phyloP scores from a whole-genome alignment of 2,888 invertebrate genomes.

The Erebia ligea region DNA sequence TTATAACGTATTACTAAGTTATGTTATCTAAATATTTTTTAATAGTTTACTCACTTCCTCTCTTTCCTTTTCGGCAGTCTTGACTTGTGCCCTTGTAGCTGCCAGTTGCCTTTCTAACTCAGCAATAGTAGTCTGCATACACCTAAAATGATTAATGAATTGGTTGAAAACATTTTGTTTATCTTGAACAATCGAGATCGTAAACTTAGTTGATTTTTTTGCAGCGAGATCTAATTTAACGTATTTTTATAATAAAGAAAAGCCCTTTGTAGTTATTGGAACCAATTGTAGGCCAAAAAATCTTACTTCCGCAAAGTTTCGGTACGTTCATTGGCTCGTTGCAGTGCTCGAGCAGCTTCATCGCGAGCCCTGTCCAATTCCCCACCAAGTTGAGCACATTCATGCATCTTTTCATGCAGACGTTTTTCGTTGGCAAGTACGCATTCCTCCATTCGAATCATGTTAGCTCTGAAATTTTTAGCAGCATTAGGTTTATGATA shows the following conservation, averaged over 20 bases:
- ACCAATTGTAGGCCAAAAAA: not conserved
- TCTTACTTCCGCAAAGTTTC: conserved; percentile 84
- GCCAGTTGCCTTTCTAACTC: conserved; percentile 87
- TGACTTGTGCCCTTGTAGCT: conserved; percentile 84
- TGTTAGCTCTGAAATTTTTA: conserved; percentile 58
- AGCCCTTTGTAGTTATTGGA: too few relatives aligned
- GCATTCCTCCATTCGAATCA: conserved; percentile 83
- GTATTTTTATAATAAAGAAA: too few relatives aligned
- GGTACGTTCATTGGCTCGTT: conserved; percentile 86
- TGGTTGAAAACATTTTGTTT: not conserved
- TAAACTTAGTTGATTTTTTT: too few relatives aligned
- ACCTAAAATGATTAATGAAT: conserved; percentile 50
- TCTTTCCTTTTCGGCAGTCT: conserved; percentile 86
- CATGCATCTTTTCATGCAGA: conserved; percentile 86
- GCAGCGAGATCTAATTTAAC: too few relatives aligned
- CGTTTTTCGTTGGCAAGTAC: conserved; percentile 84
- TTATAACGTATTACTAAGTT: too few relatives aligned
- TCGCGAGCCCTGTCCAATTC: conserved; percentile 86
- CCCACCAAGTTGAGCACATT: conserved; percentile 85
- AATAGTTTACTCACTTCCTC: conserved; percentile 77
- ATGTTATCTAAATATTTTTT: not conserved
- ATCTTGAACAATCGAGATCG: too few relatives aligned
- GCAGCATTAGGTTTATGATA: not conserved
- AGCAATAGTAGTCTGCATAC: conserved; percentile 86
- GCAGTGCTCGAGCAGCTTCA: conserved; percentile 86